These are phyloP conservation scores for Oreochromis grahami DNA, from an alignment of 2,797 vertebrate genomes.

Conservation along the genomic window DNA sequence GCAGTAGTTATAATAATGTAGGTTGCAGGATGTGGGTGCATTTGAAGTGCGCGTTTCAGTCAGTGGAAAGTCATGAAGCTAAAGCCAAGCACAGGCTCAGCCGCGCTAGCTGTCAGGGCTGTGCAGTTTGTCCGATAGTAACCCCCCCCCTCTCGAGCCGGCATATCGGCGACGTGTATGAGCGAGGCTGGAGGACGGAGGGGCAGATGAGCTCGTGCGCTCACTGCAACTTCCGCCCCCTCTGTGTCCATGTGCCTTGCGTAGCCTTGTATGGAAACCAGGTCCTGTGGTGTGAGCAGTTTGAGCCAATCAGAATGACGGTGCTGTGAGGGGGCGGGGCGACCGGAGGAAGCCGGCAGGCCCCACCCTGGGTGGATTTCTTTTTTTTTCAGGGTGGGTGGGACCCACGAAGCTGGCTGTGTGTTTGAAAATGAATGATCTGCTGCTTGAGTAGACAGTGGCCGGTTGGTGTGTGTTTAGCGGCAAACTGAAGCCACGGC, in stretches of 20 bases:
- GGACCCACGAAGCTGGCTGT: slow-evolving; percentile 41
- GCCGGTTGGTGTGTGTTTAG: neutral
- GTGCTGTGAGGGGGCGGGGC: neutral
- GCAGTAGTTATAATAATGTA: neutral
- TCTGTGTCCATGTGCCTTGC: slow-evolving; percentile 27
- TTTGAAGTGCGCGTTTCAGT: neutral
- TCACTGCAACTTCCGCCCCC: neutral
- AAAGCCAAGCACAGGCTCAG: slow-evolving; percentile 34
- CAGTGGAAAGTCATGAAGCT: neutral
- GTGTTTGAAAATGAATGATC: slow-evolving; percentile 77
- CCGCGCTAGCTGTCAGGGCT: slow-evolving; percentile 1
- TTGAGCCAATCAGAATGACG: slow-evolving; percentile 62
- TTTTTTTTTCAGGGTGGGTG: slow-evolving; percentile 28
- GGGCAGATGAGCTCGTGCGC: neutral
- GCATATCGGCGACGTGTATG: slow-evolving; percentile 12
- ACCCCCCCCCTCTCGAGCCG: neutral
- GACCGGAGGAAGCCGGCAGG: slow-evolving; percentile 7
- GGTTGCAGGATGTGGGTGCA: slow-evolving; percentile 5
- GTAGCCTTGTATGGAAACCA: slow-evolving; percentile 65
- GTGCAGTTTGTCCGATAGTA: slow-evolving; percentile 60
- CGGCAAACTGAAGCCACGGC: neutral
- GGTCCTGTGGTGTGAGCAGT: slow-evolving; percentile 76
- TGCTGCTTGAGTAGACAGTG: slow-evolving; percentile 20
- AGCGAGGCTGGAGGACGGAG: neutral
- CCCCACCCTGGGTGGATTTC: slow-evolving; percentile 48